Base-by-base conservation (phyloP, 2,888 invertebrate genomes). In the Allolobophora icterica region DNA sequence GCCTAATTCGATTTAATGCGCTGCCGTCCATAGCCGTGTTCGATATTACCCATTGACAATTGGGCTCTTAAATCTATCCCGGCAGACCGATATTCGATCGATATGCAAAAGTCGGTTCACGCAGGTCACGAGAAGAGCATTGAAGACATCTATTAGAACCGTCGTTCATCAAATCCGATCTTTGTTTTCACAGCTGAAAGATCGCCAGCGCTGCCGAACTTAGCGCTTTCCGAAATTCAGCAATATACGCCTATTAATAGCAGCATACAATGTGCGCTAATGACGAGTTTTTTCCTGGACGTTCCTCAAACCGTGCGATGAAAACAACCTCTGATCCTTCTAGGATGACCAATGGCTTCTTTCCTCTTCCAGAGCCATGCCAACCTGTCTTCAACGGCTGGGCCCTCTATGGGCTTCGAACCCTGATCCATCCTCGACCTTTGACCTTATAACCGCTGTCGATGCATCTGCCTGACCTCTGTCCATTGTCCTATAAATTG, bases 401-500 rank as follows among this genome's bases (percentile, higher is more conserved):
- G 52, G 52, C 52, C 52, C 17, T 42, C 42, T 52, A 21, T 52
- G 24, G 21, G 24, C 52, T 24, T 52, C 52, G 52, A 71, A n/a
- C 71, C 24, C 8, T 30, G 71, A n/a, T 8, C n/a, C 71, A 71
- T 71, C 71, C n/a, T n/a, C 71, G 71, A 71, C 71, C 71, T 71
- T 71, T 71, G 11, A 71, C 71, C 71, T 71, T 52, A 0, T 2
- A n/a, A n/a, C n/a, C 71, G 0, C n/a, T 71, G 71, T 71, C 71
- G n/a, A n/a, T 71, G 71, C 71, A n/a, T 71, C 13, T n/a, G 30
- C 30, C 71, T 71, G 71, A 30, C 71, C 71, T 71, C 71, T 71
- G n/a, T n/a, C 71, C 71, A n/a, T 71, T 71, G 71, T 71, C 71
- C n/a, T 71, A n/a, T 71, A 71, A 71, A 71, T 71, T 71, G n/a